Evolutionary conservation across 2,888 invertebrate species (phyloP), one percentile per base, ranked within the genome.

Genomic region (Melinopterus prodromus): DNA sequence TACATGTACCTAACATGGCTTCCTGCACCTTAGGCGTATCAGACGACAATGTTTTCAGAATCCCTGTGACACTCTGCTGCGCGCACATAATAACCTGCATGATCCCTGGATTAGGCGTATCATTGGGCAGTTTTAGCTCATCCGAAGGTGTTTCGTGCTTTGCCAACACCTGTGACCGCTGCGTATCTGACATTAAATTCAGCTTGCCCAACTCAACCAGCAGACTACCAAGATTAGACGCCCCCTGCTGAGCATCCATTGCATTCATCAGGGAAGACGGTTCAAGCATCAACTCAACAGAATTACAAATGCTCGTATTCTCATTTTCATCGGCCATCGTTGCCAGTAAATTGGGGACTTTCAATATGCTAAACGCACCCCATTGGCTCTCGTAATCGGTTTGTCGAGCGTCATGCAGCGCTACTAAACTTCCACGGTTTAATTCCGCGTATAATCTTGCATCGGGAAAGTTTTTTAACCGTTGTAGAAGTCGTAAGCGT

Each of bases 281-380:
- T 86, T 96, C 95, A 4, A 98, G 89, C n/a, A 98, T 90, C 84
- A 95, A 91, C 86, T 97, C 96, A 86, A 98, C 93, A 0, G 97
- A 96, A 86, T 95, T 94, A 15, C 75, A 79, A 38, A 81, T 78
- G 2, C 78, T 37, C 9, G 15, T 16, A 37, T 77, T 53, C 80
- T 79, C 78, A 14, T 81, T 82, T 78, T 85, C 85, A 77, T 85
- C 86, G 0, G 86, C 84, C 71, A 88, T 80, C 81, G 88, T 86
- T 69, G 86, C 93, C 74, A 97, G 91, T 75, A 97, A 93, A 86
- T 95, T 94, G 0, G 97, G 97, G 77, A 98, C 93, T 91, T 98
- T 98, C 7, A 98, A 91, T 87, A 98, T 98, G 0, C 96, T 96
- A 87, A 98, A 98, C 9, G 98, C 97, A 14, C 97, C 97, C 97